Conservation (phyloP, 2,797 vertebrate species). For the Oreochromis grahami region DNA sequence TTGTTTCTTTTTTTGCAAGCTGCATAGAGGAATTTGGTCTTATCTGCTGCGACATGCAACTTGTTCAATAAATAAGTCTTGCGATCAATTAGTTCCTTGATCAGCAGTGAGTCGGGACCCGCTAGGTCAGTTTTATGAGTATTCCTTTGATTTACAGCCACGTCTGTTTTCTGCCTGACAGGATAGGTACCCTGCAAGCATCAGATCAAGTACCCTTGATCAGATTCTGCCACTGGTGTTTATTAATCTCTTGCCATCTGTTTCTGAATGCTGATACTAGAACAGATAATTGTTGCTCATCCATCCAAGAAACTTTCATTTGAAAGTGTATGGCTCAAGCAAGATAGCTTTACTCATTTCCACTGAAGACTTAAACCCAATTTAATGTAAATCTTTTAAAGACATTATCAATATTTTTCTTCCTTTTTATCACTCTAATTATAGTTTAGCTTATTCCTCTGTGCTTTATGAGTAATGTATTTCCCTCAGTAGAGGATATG, state of each 20-base stretch:
- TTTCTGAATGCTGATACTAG: neutral
- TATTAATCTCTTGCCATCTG: neutral
- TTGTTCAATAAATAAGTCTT: neutral
- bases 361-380: neutral
- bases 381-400: neutral
- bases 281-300: neutral
- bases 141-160: neutral
- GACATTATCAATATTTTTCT: neutral
- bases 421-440: neutral
- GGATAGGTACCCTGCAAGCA: neutral
- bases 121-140: constrained; percentile 2
- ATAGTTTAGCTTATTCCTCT: neutral
- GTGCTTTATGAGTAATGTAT: neutral
- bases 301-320: neutral
- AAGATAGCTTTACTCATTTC: neutral
- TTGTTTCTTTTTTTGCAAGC: neutral
- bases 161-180: neutral
- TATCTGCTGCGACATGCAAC: neutral
- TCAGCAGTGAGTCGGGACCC: neutral
- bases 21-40: neutral
- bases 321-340: neutral
- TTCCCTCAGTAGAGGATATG: neutral
- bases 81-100: neutral
- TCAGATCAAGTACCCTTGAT: neutral
- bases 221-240: neutral